Base-by-base conservation (phyloP, 2,113 vertebrate species). In the Phalacrocorax aristotelis region DNA sequence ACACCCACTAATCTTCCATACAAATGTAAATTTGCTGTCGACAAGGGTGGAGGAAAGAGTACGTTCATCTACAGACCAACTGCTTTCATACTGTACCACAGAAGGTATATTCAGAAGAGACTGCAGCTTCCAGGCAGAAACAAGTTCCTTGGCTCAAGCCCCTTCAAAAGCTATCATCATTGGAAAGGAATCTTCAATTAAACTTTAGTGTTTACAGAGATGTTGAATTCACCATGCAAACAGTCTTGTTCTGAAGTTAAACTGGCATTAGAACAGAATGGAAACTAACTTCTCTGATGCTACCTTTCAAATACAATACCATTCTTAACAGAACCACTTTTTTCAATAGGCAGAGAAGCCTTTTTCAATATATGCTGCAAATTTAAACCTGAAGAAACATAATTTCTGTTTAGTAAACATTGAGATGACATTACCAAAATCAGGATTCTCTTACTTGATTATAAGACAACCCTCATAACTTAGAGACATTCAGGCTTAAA, bases 1-100 rank as follows among this genome's bases (percentile, higher is more conserved):
- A 83, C 66, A 89, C 62, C 74, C 84, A 80, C 89, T 87, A 36
- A 89, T 94, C 94, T 88, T 55, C 95, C 93, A 90, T 88, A 94
- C 58, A 94, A 93, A 95, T 96, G 96, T 38, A 95, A 95, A 96
- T 94, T 15, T 21, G 91, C 91, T 85, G 91, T 55, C 30, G 21
- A 79, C 30, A 16, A 34, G 83, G 83, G 57, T 81, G 70, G 74
- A 91, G 94, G 83, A 68, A 89, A 42, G 62, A 83, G 70, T 91
- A 94, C 91, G 83, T 93, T 96, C 93, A 91, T 80, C 78, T 55
- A 44, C 75, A 85, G 58, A 46, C 51, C 78, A 32, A 89, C 89
- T 46, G 83, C 5, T 93, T 69, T 77, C 81, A 54, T 49, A 38
- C 80, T 66, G 89, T 49, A 94, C 78, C 48, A 49, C 15, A 48